Evolutionary conservation across 2,888 invertebrate species (phyloP), one percentile per base, ranked within the genome.

Genomic region (Lycia hirtaria): DNA sequence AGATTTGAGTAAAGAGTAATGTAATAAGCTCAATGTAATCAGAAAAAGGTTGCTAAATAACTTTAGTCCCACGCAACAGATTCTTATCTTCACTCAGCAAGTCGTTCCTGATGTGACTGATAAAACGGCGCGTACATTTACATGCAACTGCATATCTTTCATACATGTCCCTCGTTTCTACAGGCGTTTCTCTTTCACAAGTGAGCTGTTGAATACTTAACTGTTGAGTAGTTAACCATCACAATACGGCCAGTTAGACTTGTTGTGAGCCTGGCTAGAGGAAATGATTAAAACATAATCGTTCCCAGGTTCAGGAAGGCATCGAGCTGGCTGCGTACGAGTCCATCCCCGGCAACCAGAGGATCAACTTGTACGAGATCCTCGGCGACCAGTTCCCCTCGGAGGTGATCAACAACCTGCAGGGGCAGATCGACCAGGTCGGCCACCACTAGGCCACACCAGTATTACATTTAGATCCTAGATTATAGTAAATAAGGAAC

Each of bases 391-490:
- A 96, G 83, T 95, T 97, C 61, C 97, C 97, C 6, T 94, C 95
- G 40, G 97, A 97, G 89, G 97, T 97, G 32, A 96, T 97, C 81
- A 96, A 95, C 93, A 97, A 97, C 88, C 93, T 97, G 61, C 97
- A 97, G 82, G 90, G 94, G 51, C 97, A 97, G 88, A 95, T 97
- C 73, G 97, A 97, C 84, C 95, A 96, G 87, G 95, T 97, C 73
- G 97, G 97, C 69, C 93, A 93, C 70, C 93, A 94, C 76, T 86
- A 81, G 67, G 26, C 14, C 15, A 5, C 10, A 24, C 15, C 19
- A 45, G 28, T 50, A 51, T 38, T 56, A 44, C 7, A 50, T 35
- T 26, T 51, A 43, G 28, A 6, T 20, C 15, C 44, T 56, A 61
- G 53, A 50, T 44, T 60, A 52, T 45, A 28, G n/a, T 7, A 53